Conservation (phyloP, 2,888 invertebrate species). For the Listrodromus nycthemerus region DNA sequence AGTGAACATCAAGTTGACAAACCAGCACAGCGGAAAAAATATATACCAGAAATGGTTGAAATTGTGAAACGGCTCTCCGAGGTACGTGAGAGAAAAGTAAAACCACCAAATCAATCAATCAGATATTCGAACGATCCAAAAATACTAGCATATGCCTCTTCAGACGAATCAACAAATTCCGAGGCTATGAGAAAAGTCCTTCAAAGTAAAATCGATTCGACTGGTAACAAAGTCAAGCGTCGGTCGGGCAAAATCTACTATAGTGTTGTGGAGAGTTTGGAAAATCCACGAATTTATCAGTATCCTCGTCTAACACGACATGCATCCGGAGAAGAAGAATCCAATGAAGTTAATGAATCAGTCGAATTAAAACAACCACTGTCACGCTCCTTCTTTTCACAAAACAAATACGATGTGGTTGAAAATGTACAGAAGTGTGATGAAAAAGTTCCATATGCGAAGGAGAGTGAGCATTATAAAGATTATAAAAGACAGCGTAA, state of each 20-base stretch:
- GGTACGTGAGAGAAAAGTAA: constrained; percentile 52
- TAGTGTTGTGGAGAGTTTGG: constrained; percentile 67
- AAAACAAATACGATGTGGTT: background rate
- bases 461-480: background rate
- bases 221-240: constrained; percentile 32
- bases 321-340: constrained; percentile 7
- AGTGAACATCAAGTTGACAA: background rate
- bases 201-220: background rate
- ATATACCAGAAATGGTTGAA: constrained; percentile 61
- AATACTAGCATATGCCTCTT: background rate
- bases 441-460: constrained; percentile 13
- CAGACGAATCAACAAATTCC: constrained; percentile 11
- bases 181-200: constrained; percentile 33
- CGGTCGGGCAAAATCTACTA: constrained; percentile 60
- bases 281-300: constrained; percentile 60
- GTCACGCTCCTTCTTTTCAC: background rate
- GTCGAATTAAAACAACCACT: background rate
- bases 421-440: background rate
- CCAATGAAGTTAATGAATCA: background rate
- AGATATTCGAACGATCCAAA: constrained; percentile 35
- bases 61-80: constrained; percentile 56
- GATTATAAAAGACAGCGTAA: background rate
- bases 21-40: constrained; percentile 27
- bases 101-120: constrained; percentile 8
- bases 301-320: constrained; percentile 12